Evolutionary conservation across 1,140 invertebrate species (phyloP).

Genomic region (Probaryconus sp.): DNA sequence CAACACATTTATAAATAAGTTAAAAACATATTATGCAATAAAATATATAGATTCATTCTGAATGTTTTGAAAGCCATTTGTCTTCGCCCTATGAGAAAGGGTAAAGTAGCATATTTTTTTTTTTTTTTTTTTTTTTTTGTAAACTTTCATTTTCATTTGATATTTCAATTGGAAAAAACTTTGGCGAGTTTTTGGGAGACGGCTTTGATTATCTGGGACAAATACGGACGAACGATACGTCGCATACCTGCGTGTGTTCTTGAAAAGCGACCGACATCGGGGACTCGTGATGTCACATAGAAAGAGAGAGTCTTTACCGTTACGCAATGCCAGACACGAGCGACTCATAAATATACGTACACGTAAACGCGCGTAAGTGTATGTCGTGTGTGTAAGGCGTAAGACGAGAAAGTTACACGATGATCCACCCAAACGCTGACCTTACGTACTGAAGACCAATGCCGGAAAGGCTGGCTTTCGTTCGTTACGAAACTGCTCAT

Average conservation of each 20-base stretch:
- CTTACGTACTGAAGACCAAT: conserved; percentile 71
- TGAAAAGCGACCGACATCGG: conserved; percentile 57
- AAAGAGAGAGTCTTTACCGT: conserved; percentile 78
- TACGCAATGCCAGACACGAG: conserved; percentile 71
- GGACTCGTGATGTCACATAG: conserved; percentile 75
- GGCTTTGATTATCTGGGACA: conserved; percentile 18
- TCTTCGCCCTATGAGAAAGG: too few species aligned
- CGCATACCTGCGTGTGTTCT: conserved; percentile 51
- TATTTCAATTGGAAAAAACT: neutral
- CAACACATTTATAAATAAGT: too few species aligned
- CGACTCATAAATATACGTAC: conserved; percentile 57
- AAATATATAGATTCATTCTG: too few species aligned
- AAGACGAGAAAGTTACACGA: conserved; percentile 72
- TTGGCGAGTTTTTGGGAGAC: neutral
- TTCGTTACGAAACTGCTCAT: conserved; percentile 48
- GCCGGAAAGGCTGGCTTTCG: conserved; percentile 58
- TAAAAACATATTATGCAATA: too few species aligned
- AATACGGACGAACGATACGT: conserved; percentile 14
- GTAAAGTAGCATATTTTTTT: too few species aligned
- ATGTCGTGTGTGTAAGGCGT: conserved; percentile 49
- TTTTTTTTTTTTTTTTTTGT: too few species aligned
- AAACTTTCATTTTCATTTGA: too few species aligned
- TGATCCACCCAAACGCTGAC: conserved; percentile 75
- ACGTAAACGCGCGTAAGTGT: conserved; percentile 24
- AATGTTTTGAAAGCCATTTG: too few species aligned